A percentile compares a stretch with the other conserved stretches of the same genome.
phyloP scores from a whole-genome alignment of 2,888 invertebrate species.

The Amblyjoppa proteus region DNA sequence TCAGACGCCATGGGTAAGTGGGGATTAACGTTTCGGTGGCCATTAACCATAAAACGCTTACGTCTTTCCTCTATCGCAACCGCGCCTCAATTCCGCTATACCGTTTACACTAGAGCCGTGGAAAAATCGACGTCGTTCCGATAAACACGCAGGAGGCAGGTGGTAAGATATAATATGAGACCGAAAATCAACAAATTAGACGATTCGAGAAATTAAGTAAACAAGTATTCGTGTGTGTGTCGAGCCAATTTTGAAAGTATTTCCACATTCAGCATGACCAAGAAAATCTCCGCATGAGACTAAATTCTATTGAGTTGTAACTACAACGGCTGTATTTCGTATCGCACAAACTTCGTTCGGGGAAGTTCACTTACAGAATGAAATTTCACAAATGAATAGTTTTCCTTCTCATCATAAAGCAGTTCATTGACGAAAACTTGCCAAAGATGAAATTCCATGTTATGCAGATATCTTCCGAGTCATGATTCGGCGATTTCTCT shows the following conservation, averaged over 20 bases:
- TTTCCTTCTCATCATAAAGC: too few relatives aligned
- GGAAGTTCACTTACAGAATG: too few relatives aligned
- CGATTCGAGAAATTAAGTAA: constrained; percentile 14
- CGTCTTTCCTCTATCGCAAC: constrained; percentile 23
- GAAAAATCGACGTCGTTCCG: constrained; percentile 32
- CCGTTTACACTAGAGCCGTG: constrained; percentile 15
- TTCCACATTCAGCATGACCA: constrained; percentile 18
- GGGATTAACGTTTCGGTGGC: constrained; percentile 68
- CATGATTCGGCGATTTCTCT: constrained; percentile 17
- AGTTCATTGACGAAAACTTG: too few relatives aligned
- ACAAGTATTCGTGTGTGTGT: not conserved
- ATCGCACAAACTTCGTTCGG: too few relatives aligned
- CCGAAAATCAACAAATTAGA: constrained; percentile 3
- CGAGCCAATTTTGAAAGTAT: constrained; percentile 27
- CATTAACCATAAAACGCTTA: constrained; percentile 62
- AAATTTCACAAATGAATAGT: too few relatives aligned
- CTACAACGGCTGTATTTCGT: too few relatives aligned
- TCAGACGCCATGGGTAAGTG: constrained; percentile 94
- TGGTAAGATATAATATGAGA: constrained; percentile 33
- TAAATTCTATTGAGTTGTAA: too few relatives aligned
- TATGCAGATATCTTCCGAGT: too few relatives aligned
- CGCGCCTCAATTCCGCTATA: constrained; percentile 17
- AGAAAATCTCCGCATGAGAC: too few relatives aligned
- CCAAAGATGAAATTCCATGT: too few relatives aligned
- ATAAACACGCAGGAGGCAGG: not conserved